phyloP scores from a whole-genome alignment of 2,113 vertebrate genomes.

The Trematomus loennbergii region DNA sequence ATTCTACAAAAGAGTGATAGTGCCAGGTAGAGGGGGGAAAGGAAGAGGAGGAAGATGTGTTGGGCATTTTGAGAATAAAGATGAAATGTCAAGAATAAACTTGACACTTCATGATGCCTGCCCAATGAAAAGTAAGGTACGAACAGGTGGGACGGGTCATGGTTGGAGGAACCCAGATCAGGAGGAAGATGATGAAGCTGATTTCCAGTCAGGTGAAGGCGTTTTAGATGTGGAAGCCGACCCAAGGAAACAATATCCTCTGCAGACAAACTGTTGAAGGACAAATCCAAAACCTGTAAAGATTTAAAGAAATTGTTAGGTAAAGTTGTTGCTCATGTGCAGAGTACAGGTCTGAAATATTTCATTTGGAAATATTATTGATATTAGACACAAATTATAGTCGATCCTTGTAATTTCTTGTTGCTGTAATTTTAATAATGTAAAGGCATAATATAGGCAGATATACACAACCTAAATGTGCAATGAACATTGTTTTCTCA shows the following conservation, averaged over 20 bases:
- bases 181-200: conserved; percentile 83
- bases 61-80: no score
- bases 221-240: conserved; percentile 83
- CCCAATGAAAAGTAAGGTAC: conserved; percentile 17
- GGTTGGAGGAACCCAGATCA: conserved; percentile 69
- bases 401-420: no score
- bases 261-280: conserved; percentile 86
- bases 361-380: background rate
- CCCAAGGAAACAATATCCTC: conserved; percentile 81
- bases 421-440: background rate
- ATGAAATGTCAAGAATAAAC: no score
- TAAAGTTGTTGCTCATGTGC: background rate
- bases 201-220: conserved; percentile 88
- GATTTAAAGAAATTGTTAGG: conserved; percentile 18
- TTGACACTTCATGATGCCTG: no score
- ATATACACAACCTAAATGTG: background rate
- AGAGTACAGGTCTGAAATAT: background rate
- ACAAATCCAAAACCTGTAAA: conserved; percentile 88
- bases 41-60: no score
- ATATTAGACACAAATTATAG: background rate
- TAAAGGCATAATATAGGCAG: background rate
- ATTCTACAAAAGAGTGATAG: no score
- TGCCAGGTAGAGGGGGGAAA: no score
- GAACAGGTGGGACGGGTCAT: conserved; percentile 70
- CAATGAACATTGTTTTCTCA: background rate